Base-by-base conservation (phyloP, 1,140 invertebrate species). In the Lepidurus apus region DNA sequence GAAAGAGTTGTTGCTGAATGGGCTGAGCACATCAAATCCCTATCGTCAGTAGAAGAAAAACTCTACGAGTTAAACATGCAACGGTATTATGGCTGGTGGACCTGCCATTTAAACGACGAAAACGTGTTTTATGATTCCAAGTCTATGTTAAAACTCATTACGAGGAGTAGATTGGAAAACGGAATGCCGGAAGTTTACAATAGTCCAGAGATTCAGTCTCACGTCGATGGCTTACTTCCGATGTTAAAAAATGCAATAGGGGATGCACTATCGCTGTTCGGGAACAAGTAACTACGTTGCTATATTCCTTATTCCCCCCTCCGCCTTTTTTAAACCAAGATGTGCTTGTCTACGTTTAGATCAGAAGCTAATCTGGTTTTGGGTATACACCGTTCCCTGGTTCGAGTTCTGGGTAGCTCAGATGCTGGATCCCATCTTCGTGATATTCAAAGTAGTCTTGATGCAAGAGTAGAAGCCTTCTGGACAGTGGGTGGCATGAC, bases 11-110 rank as follows among this genome's bases (percentile, higher is more conserved):
- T 65, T 7, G 53, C n/a, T 1, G 17, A 21, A 65, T 65, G 53
- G 53, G 78, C 73, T 82, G 85, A 92, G 42, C 86, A 89, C 81
- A 88, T 94, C 34, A 88, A 89, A 81, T 83, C 85, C 8, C 80
- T 92, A 47, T 86, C 89, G 74, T 93, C 92, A 1, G 88, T 93
- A 0, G 93, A 95, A 85, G 92, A 94, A 85, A 95, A 95, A 84
- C 86, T 93, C 77, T 89, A 93, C 74, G 91, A 91, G 82, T 78
- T 93, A 5, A 94, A 93, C 83, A 91, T 95, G 88, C 91, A 91
- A 7, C 87, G 88, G 75, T 93, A 91, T 83, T 95, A 93, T 84
- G 93, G 93, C 8, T 95, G 89, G 87, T 88, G 88, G 80, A 88
- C 87, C 43, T 82, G 90, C 34, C 85, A 89, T 79, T 83, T 95